A percentile compares a stretch with the other conserved stretches of the same genome.
These are phyloP conservation scores for Caenorhabditis doughertyi DNA, from an alignment of 2,888 invertebrate species.

Conservation along the genomic window DNA sequence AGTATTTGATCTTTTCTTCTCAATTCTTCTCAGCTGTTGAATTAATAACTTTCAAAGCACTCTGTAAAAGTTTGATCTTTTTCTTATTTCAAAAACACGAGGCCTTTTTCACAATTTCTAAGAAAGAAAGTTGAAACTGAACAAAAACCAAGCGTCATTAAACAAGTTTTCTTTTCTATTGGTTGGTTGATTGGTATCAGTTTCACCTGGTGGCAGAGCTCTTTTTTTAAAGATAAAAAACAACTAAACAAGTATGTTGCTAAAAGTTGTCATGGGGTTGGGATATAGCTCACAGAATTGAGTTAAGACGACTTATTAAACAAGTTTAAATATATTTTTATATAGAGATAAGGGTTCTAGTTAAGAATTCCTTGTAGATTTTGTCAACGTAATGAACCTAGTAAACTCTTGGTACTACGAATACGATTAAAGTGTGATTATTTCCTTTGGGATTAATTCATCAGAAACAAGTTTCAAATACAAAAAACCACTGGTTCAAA, in stretches of 20 bases:
- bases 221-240: neutral
- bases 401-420: neutral
- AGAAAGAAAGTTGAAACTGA: constrained; percentile 7
- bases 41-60: neutral
- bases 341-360: neutral
- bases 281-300: neutral
- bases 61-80: neutral
- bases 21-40: constrained; percentile 3
- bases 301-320: constrained; percentile 1
- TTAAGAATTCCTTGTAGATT: neutral
- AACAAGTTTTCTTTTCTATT: constrained; percentile 19
- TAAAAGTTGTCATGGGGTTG: neutral
- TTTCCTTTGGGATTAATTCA: too few relatives aligned
- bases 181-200: neutral
- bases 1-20: constrained; percentile 8
- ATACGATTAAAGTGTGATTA: neutral
- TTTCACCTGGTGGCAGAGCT: constrained; percentile 18
- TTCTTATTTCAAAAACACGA: neutral
- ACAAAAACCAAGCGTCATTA: constrained; percentile 29
- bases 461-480: too few relatives aligned
- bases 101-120: neutral
- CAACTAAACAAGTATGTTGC: too few relatives aligned
- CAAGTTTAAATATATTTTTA: neutral
- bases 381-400: too few relatives aligned
- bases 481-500: too few relatives aligned